A percentile compares a stretch with the other conserved stretches of the same genome.
Evolutionary conservation across 2,888 invertebrate genomes (phyloP).

Genomic region (Apodemia duryi): DNA sequence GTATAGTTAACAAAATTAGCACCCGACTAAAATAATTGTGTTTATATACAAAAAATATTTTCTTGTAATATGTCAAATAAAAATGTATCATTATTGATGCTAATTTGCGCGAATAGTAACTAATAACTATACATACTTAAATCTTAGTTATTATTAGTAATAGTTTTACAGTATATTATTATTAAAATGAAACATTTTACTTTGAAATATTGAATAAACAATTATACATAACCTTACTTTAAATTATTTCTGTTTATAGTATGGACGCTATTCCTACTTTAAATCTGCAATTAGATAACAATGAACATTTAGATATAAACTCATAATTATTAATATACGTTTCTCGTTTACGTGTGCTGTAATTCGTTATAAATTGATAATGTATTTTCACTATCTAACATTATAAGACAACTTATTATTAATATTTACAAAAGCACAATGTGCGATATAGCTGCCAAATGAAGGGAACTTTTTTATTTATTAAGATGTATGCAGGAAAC

Average conservation of each 20-base stretch:
- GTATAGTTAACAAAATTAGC: slow-evolving; percentile 36
- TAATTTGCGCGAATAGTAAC: slow-evolving; percentile 6
- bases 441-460: slow-evolving; percentile 69
- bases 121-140: slow-evolving; percentile 5
- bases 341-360: slow-evolving; percentile 17
- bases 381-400: slow-evolving; percentile 59
- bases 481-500: slow-evolving; percentile 29
- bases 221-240: slow-evolving; percentile 6
- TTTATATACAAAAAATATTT: slow-evolving; percentile 21
- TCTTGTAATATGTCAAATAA: not conserved
- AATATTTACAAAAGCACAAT: slow-evolving; percentile 59
- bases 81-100: not conserved
- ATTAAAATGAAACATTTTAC: slow-evolving; percentile 4
- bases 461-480: slow-evolving; percentile 55
- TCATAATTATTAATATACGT: not conserved
- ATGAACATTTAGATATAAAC: not conserved
- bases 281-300: not conserved
- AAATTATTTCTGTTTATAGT: slow-evolving; percentile 3
- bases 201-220: not conserved
- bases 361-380: slow-evolving; percentile 18
- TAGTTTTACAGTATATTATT: slow-evolving; percentile 6
- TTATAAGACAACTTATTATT: slow-evolving; percentile 52
- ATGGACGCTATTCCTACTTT: slow-evolving; percentile 3
- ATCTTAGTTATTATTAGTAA: slow-evolving; percentile 3
- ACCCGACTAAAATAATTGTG: slow-evolving; percentile 35